phyloP scores from a whole-genome alignment of 2,797 vertebrate genomes.

The Podarcis lilfordi region DNA sequence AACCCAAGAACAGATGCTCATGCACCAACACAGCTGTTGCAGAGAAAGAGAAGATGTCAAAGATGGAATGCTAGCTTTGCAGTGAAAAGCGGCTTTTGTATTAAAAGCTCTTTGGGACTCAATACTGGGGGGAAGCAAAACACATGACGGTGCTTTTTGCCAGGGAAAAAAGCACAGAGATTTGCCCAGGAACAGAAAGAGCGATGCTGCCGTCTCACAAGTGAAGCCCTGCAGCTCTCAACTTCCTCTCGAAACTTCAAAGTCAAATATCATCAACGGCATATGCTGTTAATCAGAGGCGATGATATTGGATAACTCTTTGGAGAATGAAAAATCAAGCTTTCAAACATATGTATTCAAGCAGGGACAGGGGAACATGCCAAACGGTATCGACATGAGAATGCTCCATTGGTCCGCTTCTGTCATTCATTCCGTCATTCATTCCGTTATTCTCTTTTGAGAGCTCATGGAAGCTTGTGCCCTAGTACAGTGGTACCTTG shows the following conservation, averaged over 20 bases:
- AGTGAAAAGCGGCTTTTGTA: background rate
- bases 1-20: too few relatives aligned
- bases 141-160: background rate
- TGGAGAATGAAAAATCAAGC: background rate
- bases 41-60: background rate
- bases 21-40: background rate
- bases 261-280: background rate
- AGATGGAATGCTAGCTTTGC: background rate
- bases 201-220: background rate
- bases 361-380: too few relatives aligned
- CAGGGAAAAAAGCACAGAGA: background rate
- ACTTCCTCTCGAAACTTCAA: background rate
- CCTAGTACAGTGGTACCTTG: too few relatives aligned
- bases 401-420: background rate
- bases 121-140: background rate
- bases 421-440: background rate
- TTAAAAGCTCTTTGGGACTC: background rate
- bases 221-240: background rate
- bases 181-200: background rate
- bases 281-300: background rate
- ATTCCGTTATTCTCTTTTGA: background rate
- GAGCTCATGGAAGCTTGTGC: too few relatives aligned
- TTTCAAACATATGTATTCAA: background rate
- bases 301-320: background rate
- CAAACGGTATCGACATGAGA: too few relatives aligned